Base-by-base conservation (phyloP, 2,113 vertebrate species). In the Recurvirostra avosetta region DNA sequence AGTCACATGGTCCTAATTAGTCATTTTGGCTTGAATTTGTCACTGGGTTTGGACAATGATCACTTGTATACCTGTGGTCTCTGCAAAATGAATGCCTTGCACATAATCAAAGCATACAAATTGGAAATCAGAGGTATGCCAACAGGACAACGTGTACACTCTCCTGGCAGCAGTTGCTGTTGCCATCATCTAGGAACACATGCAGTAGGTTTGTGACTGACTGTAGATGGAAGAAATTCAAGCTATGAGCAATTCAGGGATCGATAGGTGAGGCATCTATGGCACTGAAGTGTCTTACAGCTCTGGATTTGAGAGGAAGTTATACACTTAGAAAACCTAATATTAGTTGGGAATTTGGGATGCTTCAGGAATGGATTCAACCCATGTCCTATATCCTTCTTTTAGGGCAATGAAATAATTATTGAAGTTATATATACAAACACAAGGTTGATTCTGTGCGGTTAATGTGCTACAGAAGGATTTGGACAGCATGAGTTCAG, bases 11-110 rank as follows among this genome's bases (percentile, higher is more conserved):
- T 55, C 27, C 22, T 68, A 62, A 62, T 12, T 80, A 55, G 27
- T 79, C 15, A 81, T 77, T 61, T 70, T 70, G 41, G 32, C 45
- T 75, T 96, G 72, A 80, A 47, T 80, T 95, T 94, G 12, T 90
- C 15, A 38, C 36, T 80, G 27, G n/a, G 4, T 56, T 91, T 84
- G 56, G 38, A 15, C 38, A 77, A 23, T 12, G 41, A 36, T 63
- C 38, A n/a, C 20, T 81, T 84, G 12, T 63, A 13, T 43, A 29
- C 12, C 15, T 63, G 17, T 65, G 30, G 43, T 47, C 27, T 88
- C 79, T 83, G 30, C 19, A 76, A 70, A 83, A 66, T 49, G 34
- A 56, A 63, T 25, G 30, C 11, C 6, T 93, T 53, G 12, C 9
- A 25, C 5, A 16, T 83, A 73, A 59, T 15, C 18, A 20, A 26